Evolutionary conservation across 30 jellyfish, hydroid and myxozoan genomes (phyloP).

Genomic region (Hydractinia symbiolongicarpus): DNA sequence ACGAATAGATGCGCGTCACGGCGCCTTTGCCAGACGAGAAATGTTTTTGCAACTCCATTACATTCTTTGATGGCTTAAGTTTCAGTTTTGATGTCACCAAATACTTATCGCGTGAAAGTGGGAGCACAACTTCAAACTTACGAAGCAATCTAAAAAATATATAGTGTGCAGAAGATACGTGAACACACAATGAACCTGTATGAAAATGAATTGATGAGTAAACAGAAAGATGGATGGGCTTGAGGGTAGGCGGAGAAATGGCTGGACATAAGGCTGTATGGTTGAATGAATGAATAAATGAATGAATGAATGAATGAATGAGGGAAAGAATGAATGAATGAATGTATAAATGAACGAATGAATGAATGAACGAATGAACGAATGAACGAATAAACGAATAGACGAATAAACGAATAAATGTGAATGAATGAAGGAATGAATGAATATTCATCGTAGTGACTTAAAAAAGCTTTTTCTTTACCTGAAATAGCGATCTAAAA

Average conservation of each 20-base stretch:
- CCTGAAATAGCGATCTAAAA: slow-evolving; percentile 66
- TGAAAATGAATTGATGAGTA: background rate
- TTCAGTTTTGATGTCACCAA: slow-evolving; percentile 76
- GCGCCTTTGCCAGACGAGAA: slow-evolving; percentile 3
- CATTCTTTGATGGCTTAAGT: slow-evolving; percentile 30
- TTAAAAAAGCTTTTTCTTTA: slow-evolving; percentile 1
- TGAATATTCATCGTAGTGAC: background rate
- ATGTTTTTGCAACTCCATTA: background rate
- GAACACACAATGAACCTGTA: background rate
- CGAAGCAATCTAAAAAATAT: slow-evolving; percentile 52
- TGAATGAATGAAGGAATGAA: no score
- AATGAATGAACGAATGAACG: no score
- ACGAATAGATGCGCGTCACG: slow-evolving; percentile 53
- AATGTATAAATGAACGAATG: no score
- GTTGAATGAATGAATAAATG: no score
- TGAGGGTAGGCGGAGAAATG: background rate
- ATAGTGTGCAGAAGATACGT: background rate
- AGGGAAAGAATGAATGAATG: no score
- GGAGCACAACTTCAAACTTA: slow-evolving; percentile 67
- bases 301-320: no score
- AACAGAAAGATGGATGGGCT: background rate
- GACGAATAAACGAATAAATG: no score
- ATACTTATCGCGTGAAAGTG: slow-evolving; percentile 46
- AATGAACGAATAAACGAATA: no score
- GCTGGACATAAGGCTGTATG: background rate